A percentile compares a stretch with the other conserved stretches of the same genome.
These are phyloP conservation scores for Lordiphosa collinella DNA, from an alignment of 1,140 invertebrate species.

Conservation along the genomic window DNA sequence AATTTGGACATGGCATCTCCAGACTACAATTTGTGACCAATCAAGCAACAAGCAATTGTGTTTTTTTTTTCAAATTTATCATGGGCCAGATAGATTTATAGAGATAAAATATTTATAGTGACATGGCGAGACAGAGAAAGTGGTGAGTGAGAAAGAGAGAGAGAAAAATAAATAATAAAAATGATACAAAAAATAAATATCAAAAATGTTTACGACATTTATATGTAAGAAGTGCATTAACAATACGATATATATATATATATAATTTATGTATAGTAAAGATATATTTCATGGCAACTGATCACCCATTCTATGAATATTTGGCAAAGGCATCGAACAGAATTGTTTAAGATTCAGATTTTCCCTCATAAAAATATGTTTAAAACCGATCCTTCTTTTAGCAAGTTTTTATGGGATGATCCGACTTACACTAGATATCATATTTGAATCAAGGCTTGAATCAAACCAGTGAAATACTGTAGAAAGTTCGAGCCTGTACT, in stretches of 20 bases:
- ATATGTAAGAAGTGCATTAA: conserved; percentile 9
- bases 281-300: not conserved
- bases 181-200: conserved; percentile 22
- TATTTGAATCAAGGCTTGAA: too few species aligned
- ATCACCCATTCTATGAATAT: conserved; percentile 7
- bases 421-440: too few species aligned
- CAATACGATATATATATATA: conserved; percentile 25
- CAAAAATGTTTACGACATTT: conserved; percentile 13
- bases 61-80: conserved; percentile 31
- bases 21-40: conserved; percentile 82
- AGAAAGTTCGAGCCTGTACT: too few species aligned
- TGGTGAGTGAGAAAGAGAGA: conserved; percentile 30
- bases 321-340: conserved; percentile 3
- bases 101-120: conserved; percentile 21
- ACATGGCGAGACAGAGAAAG: conserved; percentile 22
- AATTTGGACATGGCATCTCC: conserved; percentile 85
- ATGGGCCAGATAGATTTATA: conserved; percentile 35
- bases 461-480: too few species aligned
- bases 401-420: too few species aligned
- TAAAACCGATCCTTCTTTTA: too few species aligned
- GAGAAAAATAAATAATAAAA: conserved; percentile 25
- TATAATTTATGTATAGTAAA: conserved; percentile 14
- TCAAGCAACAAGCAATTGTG: conserved; percentile 37
- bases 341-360: too few species aligned
- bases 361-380: too few species aligned